A percentile compares a stretch with the other conserved stretches of the same genome.
These are phyloP conservation scores for Poliocrania exsul DNA, from an alignment of 2,797 vertebrate species.

Conservation along the genomic window DNA sequence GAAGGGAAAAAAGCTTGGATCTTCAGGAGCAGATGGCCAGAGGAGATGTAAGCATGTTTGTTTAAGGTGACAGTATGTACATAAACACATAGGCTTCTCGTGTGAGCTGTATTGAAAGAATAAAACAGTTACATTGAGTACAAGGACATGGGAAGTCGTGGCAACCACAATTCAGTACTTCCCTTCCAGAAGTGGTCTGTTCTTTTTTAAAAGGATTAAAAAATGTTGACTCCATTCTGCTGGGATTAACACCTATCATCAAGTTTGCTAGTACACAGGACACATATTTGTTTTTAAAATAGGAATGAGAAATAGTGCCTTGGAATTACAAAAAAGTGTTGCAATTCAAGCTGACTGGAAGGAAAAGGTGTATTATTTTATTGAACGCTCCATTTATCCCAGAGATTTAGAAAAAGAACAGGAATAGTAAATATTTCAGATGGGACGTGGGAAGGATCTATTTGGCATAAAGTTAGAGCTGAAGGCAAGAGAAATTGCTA, in stretches of 20 bases:
- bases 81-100: background rate
- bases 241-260: background rate
- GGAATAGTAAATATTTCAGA: conserved; percentile 32
- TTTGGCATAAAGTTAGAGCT: conserved; percentile 46
- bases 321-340: background rate
- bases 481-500: conserved; percentile 76
- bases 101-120: conserved; percentile 14
- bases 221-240: background rate
- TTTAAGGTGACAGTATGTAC: conserved; percentile 28
- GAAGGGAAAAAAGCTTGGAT: background rate
- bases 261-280: background rate
- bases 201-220: background rate
- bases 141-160: background rate
- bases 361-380: background rate
- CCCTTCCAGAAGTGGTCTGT: background rate
- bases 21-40: conserved; percentile 25
- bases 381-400: background rate
- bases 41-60: conserved; percentile 33
- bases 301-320: background rate
- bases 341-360: background rate
- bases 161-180: background rate
- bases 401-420: conserved; percentile 1
- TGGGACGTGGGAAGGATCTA: conserved; percentile 49
- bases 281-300: background rate
- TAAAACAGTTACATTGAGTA: background rate